These are phyloP conservation scores for Festucalex cinctus DNA, from an alignment of 2,113 vertebrate genomes.

Conservation along the genomic window DNA sequence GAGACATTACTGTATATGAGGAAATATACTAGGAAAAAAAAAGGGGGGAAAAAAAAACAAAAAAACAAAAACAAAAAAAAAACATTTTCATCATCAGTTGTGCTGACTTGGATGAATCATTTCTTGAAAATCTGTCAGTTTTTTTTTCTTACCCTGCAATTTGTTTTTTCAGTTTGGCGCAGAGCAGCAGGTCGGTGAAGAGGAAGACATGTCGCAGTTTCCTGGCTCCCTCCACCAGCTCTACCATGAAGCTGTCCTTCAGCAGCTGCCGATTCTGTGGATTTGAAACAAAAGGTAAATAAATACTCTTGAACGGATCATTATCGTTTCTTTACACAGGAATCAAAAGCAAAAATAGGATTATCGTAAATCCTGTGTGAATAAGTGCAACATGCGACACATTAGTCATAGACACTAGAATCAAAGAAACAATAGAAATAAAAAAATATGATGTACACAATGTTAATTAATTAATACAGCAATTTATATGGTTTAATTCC, in stretches of 20 bases:
- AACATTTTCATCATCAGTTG: no score
- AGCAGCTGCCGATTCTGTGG: conserved; percentile 90
- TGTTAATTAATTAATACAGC: not conserved
- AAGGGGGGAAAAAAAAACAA: no score
- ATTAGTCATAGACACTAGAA: not conserved
- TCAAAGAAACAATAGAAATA: not conserved
- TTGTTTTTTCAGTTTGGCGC: conserved; percentile 97
- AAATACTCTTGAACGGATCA: not conserved
- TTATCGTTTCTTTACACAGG: not conserved
- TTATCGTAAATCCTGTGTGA: not conserved
- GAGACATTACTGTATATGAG: no score
- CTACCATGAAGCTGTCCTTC: conserved; percentile 98
- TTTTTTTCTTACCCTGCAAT: conserved; percentile 85
- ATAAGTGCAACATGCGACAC: not conserved
- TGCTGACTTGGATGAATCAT: not conserved
- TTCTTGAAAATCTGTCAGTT: not conserved
- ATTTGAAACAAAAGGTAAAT: conserved; percentile 1
- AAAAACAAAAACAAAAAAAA: no score
- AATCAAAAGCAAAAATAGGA: not conserved
- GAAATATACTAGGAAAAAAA: no score
- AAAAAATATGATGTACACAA: not conserved
- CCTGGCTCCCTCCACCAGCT: conserved; percentile 91
- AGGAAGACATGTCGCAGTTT: conserved; percentile 96
- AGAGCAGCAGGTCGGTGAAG: conserved; percentile 94
- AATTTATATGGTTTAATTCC: not conserved